Conservation (phyloP, 2,113 vertebrate species). For the Chinchilla lanigera region DNA sequence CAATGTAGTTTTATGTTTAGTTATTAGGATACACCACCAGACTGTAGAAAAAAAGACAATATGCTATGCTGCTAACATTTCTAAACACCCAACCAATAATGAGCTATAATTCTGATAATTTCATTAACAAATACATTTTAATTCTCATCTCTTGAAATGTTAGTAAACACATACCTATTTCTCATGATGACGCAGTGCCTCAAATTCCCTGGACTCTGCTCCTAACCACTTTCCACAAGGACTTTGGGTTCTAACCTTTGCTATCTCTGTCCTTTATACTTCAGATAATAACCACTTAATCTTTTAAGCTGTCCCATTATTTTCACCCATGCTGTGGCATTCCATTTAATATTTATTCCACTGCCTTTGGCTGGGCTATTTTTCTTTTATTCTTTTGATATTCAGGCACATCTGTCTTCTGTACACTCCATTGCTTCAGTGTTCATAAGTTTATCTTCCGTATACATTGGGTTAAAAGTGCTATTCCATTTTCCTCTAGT, state of each 20-base stretch:
- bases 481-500: constrained; percentile 49
- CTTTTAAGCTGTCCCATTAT: constrained; percentile 56
- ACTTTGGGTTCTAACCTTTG: constrained; percentile 1
- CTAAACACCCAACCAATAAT: background rate
- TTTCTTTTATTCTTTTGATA: constrained; percentile 57
- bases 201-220: background rate
- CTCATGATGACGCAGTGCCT: accelerated
- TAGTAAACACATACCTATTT: background rate
- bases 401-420: constrained; percentile 50
- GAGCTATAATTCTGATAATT: background rate
- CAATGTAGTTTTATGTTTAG: background rate
- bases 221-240: background rate
- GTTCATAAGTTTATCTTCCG: constrained; percentile 64
- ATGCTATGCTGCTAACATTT: background rate
- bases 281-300: constrained; percentile 55
- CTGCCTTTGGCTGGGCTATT: constrained; percentile 56
- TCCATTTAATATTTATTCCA: constrained; percentile 61
- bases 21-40: background rate
- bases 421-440: background rate
- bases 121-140: background rate
- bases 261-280: constrained; percentile 32
- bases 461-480: constrained; percentile 54
- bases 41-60: background rate
- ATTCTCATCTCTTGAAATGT: background rate
- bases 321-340: constrained; percentile 14